A percentile compares a stretch with the other conserved stretches of the same genome.
phyloP scores from a whole-genome alignment of 1,140 invertebrate species.

The Nomia melanderi region DNA sequence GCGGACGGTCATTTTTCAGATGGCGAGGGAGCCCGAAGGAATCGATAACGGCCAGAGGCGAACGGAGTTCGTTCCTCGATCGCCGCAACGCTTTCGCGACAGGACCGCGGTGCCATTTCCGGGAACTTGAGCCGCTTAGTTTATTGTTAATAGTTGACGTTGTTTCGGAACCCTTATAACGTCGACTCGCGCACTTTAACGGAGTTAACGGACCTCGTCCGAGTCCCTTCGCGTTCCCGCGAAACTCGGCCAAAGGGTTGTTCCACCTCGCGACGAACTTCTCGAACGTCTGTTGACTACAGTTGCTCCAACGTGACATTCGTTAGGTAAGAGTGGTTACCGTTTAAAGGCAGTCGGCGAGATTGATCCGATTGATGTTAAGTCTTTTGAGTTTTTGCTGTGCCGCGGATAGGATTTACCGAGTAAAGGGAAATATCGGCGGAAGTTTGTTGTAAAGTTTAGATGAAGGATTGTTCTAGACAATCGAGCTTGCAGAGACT shows the following conservation, averaged over 20 bases:
- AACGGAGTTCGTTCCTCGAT: too few relatives aligned
- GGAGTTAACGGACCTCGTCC: not conserved
- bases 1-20: conserved; percentile 1
- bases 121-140: not conserved
- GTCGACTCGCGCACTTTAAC: not conserved
- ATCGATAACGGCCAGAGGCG: not conserved
- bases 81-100: not conserved
- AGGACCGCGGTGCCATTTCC: not conserved
- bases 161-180: not conserved
- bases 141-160: conserved; percentile 11
- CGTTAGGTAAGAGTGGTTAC: too few relatives aligned
- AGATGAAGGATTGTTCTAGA: too few relatives aligned
- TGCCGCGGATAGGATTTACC: too few relatives aligned
- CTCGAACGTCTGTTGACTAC: not conserved
- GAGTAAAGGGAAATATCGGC: too few relatives aligned
- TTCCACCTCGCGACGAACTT: not conserved
- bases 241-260: conserved; percentile 22
- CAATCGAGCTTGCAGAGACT: too few relatives aligned
- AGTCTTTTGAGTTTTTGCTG: too few relatives aligned
- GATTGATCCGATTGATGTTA: too few relatives aligned
- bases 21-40: not conserved
- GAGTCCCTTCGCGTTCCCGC: not conserved
- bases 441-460: too few relatives aligned
- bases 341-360: too few relatives aligned
- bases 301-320: not conserved